Percentiles rank a stretch among this genome's conserved stretches.
Evolutionary conservation across 1,140 invertebrate genomes (phyloP).

Genomic region (Cotesia vestalis): DNA sequence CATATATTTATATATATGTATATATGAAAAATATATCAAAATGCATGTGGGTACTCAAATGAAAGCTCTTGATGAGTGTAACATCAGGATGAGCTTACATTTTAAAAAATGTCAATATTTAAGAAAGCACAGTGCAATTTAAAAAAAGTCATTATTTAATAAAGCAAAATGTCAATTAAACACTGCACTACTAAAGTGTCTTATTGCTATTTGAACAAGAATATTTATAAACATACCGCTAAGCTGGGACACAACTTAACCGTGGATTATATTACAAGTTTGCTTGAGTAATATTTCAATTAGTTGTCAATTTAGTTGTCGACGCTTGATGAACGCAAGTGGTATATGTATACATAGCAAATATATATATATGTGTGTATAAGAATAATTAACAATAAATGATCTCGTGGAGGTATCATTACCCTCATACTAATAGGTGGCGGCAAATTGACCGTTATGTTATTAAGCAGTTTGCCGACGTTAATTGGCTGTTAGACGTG

Average conservation of each 20-base stretch:
- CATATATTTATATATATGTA: too few species aligned
- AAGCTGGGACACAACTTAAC: slow-evolving; percentile 47
- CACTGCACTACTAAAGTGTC: background rate
- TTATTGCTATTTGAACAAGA: background rate
- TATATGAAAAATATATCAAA: too few species aligned
- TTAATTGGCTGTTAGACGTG: slow-evolving; percentile 51
- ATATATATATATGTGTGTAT: background rate
- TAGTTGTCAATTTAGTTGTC: slow-evolving; percentile 63
- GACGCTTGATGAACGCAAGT: slow-evolving; percentile 49
- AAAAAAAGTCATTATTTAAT: too few species aligned
- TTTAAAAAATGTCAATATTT: too few species aligned
- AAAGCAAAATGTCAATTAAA: too few species aligned
- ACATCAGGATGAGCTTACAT: too few species aligned
- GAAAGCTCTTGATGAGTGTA: too few species aligned
- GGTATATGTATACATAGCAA: background rate
- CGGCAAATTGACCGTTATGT: slow-evolving; percentile 60
- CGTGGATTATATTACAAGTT: slow-evolving; percentile 41
- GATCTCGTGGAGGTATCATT: slow-evolving; percentile 57
- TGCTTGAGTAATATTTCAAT: slow-evolving; percentile 58
- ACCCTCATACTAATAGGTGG: slow-evolving; percentile 51
- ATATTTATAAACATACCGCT: background rate
- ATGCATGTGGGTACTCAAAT: too few species aligned
- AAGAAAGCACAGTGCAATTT: too few species aligned
- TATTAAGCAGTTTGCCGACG: slow-evolving; percentile 56
- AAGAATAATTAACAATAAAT: slow-evolving; percentile 63